Conservation (phyloP, 2,888 invertebrate genomes). For the Drosophila suboccidentalis region DNA sequence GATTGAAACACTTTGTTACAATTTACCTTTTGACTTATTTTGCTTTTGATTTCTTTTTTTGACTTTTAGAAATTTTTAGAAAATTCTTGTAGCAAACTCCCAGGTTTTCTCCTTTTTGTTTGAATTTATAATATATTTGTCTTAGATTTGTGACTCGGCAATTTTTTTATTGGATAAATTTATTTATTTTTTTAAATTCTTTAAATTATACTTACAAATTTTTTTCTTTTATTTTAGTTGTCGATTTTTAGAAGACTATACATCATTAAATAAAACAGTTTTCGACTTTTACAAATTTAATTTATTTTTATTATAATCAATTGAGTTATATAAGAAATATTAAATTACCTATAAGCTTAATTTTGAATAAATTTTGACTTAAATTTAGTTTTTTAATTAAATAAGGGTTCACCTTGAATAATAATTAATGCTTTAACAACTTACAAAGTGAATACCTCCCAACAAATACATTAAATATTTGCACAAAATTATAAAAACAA, state of each 20-base stretch:
- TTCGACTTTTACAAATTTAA: not conserved
- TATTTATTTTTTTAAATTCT: no score
- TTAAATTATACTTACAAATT: no score
- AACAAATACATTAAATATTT: conserved; percentile 3
- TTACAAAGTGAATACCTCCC: conserved; percentile 12
- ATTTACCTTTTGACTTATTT: not conserved
- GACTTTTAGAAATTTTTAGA: not conserved
- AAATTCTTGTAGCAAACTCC: not conserved
- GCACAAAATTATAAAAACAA: conserved; percentile 1
- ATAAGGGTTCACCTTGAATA: not conserved
- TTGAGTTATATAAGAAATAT: not conserved
- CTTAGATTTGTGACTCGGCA: not conserved
- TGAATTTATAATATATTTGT: not conserved
- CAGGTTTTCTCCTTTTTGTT: not conserved
- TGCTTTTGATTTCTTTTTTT: not conserved
- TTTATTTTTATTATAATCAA: not conserved
- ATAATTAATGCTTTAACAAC: no score
- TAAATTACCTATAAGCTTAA: not conserved
- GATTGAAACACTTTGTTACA: conserved; percentile 36
- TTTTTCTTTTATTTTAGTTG: no score
- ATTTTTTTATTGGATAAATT: no score
- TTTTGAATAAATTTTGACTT: no score
- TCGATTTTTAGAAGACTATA: no score
- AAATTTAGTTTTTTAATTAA: not conserved
- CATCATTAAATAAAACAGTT: no score